Evolutionary conservation across 2,888 invertebrate genomes (phyloP).

Genomic region (Clanis bilineata): DNA sequence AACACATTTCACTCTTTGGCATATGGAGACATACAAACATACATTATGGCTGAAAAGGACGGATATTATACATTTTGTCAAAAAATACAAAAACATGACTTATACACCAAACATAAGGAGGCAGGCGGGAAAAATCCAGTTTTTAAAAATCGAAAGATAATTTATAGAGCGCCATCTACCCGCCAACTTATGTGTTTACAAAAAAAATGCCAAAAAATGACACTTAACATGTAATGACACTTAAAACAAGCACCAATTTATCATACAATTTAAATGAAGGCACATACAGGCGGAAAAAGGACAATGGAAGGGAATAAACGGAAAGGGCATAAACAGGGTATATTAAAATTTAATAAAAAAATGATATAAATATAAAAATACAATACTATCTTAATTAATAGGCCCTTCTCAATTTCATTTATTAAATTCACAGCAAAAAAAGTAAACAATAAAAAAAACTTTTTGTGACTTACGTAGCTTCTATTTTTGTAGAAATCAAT

Average conservation of each 20-base stretch:
- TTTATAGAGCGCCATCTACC: too few species aligned
- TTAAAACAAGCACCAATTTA: not conserved
- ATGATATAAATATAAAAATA: not conserved
- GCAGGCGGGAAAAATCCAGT: not conserved
- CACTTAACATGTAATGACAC: not conserved
- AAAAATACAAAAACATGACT: not conserved
- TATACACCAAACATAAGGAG: not conserved
- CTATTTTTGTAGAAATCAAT: too few species aligned
- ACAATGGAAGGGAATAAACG: not conserved
- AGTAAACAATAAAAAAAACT: not conserved
- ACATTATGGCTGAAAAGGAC: constrained; percentile 14
- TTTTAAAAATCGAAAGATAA: not conserved
- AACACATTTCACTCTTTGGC: constrained; percentile 69
- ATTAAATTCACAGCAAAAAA: not conserved
- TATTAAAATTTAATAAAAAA: not conserved
- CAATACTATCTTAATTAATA: not conserved
- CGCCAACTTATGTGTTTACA: not conserved
- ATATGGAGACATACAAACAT: constrained; percentile 50
- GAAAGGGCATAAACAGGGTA: not conserved
- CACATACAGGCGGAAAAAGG: constrained; percentile 2
- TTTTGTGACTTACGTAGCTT: too few species aligned
- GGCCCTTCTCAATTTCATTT: not conserved
- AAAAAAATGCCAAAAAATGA: not conserved
- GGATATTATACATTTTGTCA: constrained; percentile 44
- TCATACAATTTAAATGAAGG: not conserved